Conservation (phyloP, 1,140 invertebrate species). For the Amyelois transitella region DNA sequence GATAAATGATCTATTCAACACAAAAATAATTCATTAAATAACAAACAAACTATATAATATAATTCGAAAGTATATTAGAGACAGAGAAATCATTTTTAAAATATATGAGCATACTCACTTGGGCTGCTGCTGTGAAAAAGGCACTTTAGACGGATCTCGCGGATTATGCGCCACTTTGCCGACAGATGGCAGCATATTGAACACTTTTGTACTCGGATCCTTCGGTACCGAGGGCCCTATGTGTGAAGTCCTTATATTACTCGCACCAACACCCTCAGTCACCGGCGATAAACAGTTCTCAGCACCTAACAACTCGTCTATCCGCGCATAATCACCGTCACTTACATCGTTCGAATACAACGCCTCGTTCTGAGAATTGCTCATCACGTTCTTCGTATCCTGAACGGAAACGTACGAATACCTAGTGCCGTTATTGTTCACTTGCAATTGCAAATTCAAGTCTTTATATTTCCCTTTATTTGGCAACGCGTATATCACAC, state of each 20-base stretch:
- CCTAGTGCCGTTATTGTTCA: slow-evolving; percentile 66
- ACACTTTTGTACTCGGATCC: slow-evolving; percentile 41
- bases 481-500: slow-evolving; percentile 70
- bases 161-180: slow-evolving; percentile 57
- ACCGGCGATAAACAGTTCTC: slow-evolving; percentile 63
- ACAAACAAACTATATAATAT: too few relatives aligned
- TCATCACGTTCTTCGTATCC: slow-evolving; percentile 64
- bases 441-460: slow-evolving; percentile 67
- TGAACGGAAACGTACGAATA: slow-evolving; percentile 69
- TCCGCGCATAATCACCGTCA: slow-evolving; percentile 64
- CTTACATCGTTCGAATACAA: slow-evolving; percentile 59
- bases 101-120: slow-evolving; percentile 38
- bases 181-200: slow-evolving; percentile 54
- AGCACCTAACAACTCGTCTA: slow-evolving; percentile 60
- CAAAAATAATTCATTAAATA: too few relatives aligned
- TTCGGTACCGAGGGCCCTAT: slow-evolving; percentile 36
- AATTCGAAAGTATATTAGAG: too few relatives aligned
- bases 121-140: slow-evolving; percentile 44
- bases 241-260: slow-evolving; percentile 62
- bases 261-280: slow-evolving; percentile 28
- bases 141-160: slow-evolving; percentile 53
- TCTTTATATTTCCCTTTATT: slow-evolving; percentile 73
- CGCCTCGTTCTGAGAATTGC: slow-evolving; percentile 63
- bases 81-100: too few relatives aligned
- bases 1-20: too few relatives aligned